Base-by-base conservation (phyloP, 2,888 invertebrate species). In the Argynnis bischoffii region DNA sequence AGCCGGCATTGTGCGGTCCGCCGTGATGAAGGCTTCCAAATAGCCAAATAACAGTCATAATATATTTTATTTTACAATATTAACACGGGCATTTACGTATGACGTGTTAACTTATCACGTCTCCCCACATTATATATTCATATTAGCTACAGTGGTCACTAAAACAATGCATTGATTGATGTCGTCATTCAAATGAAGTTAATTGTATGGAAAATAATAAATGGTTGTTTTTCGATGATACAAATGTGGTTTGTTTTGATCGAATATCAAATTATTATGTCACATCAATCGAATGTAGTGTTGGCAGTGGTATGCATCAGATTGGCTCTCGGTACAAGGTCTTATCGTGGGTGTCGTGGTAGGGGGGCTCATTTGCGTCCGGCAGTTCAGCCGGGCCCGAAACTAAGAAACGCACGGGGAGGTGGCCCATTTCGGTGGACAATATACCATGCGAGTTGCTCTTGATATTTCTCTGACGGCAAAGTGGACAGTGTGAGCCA, bases 61-160 rank as follows among this genome's bases (percentile, higher is more conserved):
- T 26, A 57, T 66, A 66, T 69, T 69, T 63, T 63, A 57, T 57
- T 66, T 69, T 57, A 75, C 16, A 75, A 72, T 72, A 70, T 75
- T 75, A 75, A 72, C 76, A 64, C 46, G 72, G 69, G 74, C 74
- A 69, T 77, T 74, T 69, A 69, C 67, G 75, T 70, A 76, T 70
- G 64, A 67, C 69, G 66, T 64, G 66, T 72, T 72, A 72, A 72
- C 69, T 69, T 70, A 66, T 69, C 70, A 59, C 26, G 66, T 41
- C 59, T 26, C 13, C 26, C 59, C n/a, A 16, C 59, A 59, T 59
- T 48, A 59, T 59, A 48, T n/a, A 57, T 57, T 57, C 46, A 47
- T 47, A 48, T 59, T 59, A 59, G 47, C 48, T 35, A 35, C 48
- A n/a, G 59, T 13, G 1, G 11, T 59, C 59, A 26, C 59, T 48